Percentiles rank a stretch among this genome's conserved stretches.
These are phyloP conservation scores for Fringilla coelebs DNA, from an alignment of 2,797 vertebrate species.

Conservation along the genomic window DNA sequence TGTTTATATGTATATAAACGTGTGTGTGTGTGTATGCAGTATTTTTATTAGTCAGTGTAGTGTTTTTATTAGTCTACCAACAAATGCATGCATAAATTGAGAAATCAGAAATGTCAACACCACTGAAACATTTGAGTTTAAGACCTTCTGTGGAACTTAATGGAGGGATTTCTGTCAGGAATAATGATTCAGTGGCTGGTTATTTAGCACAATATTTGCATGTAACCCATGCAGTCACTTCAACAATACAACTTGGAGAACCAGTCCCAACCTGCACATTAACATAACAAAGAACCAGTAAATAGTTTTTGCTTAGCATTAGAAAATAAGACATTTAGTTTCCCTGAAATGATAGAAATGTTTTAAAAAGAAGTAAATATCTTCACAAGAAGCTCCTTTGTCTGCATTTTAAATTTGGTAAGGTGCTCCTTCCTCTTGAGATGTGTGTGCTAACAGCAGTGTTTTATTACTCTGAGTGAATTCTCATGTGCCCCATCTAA, in stretches of 20 bases:
- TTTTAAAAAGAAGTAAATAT: background rate
- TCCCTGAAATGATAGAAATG: background rate
- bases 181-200: background rate
- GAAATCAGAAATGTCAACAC: background rate
- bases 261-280: background rate
- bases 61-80: background rate
- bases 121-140: background rate
- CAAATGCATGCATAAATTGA: background rate
- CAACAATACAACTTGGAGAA: background rate
- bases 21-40: background rate
- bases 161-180: conserved; percentile 4
- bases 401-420: background rate
- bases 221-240: background rate
- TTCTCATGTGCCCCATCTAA: background rate
- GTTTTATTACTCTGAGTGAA: background rate
- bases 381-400: background rate
- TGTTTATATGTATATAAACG: background rate
- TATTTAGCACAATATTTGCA: background rate
- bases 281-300: background rate
- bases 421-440: background rate
- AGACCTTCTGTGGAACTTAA: background rate
- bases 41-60: background rate
- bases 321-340: background rate
- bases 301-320: background rate
- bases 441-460: background rate